A percentile compares a stretch with the other conserved stretches of the same genome.
These are phyloP conservation scores for Megaustenia siamemsis DNA, from an alignment of 2,888 invertebrate species.

Conservation along the genomic window DNA sequence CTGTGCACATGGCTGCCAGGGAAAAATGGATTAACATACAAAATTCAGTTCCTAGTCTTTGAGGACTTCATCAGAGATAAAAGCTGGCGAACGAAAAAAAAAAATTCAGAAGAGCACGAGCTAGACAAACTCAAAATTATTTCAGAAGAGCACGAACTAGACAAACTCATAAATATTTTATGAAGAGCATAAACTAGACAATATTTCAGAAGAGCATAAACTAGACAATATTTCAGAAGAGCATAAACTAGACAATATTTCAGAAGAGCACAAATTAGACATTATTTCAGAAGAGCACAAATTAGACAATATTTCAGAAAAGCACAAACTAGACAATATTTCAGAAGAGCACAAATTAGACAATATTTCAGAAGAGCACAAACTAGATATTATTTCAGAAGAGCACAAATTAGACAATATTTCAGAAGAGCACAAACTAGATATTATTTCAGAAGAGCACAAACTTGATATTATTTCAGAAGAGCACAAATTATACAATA, in stretches of 20 bases:
- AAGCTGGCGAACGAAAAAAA: no score
- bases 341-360: slow-evolving; percentile 76
- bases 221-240: slow-evolving; percentile 78
- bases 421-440: slow-evolving; percentile 77
- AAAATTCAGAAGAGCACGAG: no score
- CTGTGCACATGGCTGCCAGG: no score
- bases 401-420: slow-evolving; percentile 78
- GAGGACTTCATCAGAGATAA: no score
- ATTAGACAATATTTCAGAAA: slow-evolving; percentile 77
- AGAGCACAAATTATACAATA: slow-evolving; percentile 77
- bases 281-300: no score
- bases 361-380: slow-evolving; percentile 78
- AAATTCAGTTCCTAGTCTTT: no score
- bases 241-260: slow-evolving; percentile 78
- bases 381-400: slow-evolving; percentile 78
- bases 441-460: slow-evolving; percentile 78
- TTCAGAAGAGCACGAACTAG: no score
- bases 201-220: slow-evolving; percentile 79
- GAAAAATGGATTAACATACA: no score
- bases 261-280: slow-evolving; percentile 77
- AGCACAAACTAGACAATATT: slow-evolving; percentile 79
- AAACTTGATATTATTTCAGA: slow-evolving; percentile 78
- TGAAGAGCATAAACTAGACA: no score
- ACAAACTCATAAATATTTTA: no score
- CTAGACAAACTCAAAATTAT: no score